Percentiles rank a stretch among this genome's conserved stretches.
phyloP scores from a whole-genome alignment of 2,888 invertebrate species.

The Noctua janthe region DNA sequence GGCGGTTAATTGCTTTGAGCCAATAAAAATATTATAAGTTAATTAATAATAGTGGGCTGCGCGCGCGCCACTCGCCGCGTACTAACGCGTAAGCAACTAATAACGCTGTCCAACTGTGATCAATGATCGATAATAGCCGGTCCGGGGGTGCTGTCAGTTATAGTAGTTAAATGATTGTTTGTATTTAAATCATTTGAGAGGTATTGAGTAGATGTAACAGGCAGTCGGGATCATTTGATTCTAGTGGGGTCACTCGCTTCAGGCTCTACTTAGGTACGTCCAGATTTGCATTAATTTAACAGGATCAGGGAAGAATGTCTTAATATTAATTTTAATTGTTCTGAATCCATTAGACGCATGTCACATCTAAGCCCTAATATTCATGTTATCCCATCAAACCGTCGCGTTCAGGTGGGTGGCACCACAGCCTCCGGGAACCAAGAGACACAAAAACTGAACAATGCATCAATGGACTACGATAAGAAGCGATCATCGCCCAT shows the following conservation, averaged over 20 bases:
- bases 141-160: slow-evolving; percentile 4
- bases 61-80: slow-evolving; percentile 44
- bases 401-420: slow-evolving; percentile 63
- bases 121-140: slow-evolving; percentile 50
- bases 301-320: neutral
- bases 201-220: neutral
- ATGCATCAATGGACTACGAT: slow-evolving; percentile 50
- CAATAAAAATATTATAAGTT: slow-evolving; percentile 63
- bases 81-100: slow-evolving; percentile 48
- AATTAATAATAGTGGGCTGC: slow-evolving; percentile 61
- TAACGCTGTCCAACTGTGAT: slow-evolving; percentile 54
- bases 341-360: neutral
- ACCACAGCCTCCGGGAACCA: slow-evolving; percentile 64
- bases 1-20: slow-evolving; percentile 61
- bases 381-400: slow-evolving; percentile 30
- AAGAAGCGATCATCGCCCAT: slow-evolving; percentile 64
- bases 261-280: no score
- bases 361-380: slow-evolving; percentile 28
- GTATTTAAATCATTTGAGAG: slow-evolving; percentile 29
- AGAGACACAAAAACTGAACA: slow-evolving; percentile 69
- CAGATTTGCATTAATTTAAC: neutral
- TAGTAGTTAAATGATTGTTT: slow-evolving; percentile 50
- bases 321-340: neutral
- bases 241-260: neutral
- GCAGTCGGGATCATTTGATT: neutral